These are phyloP conservation scores for Erebia ligea DNA, from an alignment of 2,888 invertebrate genomes.

Conservation along the genomic window DNA sequence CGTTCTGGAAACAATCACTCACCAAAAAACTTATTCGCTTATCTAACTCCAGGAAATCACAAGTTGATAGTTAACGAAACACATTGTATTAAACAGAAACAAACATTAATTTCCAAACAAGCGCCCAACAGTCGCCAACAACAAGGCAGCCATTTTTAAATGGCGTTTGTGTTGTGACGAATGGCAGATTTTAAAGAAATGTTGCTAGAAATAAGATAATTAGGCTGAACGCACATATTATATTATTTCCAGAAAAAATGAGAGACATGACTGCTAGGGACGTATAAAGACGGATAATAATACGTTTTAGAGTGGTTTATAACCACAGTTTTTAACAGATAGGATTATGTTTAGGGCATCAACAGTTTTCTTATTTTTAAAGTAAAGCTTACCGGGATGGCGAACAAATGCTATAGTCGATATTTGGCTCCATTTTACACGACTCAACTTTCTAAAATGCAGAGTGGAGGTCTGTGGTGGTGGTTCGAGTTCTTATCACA, in stretches of 20 bases:
- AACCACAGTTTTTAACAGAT: no score
- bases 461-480: no score
- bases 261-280: no score
- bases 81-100: constrained; percentile 69
- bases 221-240: not conserved
- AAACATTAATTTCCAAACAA: constrained; percentile 76
- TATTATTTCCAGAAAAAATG: not conserved
- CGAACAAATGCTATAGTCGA: no score
- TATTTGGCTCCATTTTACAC: no score
- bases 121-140: constrained; percentile 79
- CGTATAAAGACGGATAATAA: no score
- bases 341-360: no score
- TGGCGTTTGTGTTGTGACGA: constrained; percentile 52
- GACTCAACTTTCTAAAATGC: no score
- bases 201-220: constrained; percentile 31
- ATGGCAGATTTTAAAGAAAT: constrained; percentile 45
- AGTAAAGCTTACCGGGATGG: no score
- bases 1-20: constrained; percentile 48
- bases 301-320: no score
- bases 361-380: no score
- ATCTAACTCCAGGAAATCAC: constrained; percentile 53
- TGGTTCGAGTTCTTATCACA: no score
- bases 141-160: constrained; percentile 79
- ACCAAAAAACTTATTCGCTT: constrained; percentile 58
- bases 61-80: constrained; percentile 55